A percentile compares a stretch with the other conserved stretches of the same genome.
Evolutionary conservation across 2,888 invertebrate genomes (phyloP).

Genomic region (Sialis fuliginosa): DNA sequence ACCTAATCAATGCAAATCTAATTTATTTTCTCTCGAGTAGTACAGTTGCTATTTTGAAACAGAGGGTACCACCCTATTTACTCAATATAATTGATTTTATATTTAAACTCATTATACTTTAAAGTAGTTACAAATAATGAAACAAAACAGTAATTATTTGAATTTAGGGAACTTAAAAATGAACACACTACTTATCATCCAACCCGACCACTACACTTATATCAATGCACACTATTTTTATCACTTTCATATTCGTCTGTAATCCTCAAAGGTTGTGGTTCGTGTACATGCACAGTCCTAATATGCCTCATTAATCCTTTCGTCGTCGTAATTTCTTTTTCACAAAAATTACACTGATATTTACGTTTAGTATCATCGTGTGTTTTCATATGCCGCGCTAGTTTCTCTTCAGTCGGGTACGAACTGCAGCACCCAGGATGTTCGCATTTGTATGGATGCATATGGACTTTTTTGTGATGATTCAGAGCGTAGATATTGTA

Average conservation of each 20-base stretch:
- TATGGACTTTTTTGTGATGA: conserved; percentile 4
- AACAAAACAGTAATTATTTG: too few species aligned
- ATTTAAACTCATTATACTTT: too few species aligned
- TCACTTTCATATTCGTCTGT: neutral
- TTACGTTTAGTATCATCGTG: conserved; percentile 3
- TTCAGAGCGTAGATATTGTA: conserved; percentile 4
- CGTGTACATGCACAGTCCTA: conserved; percentile 1
- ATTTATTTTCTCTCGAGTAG: too few species aligned
- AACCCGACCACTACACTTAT: too few species aligned
- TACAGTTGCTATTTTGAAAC: too few species aligned
- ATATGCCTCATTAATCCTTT: conserved; percentile 1
- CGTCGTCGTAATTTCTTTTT: conserved; percentile 1
- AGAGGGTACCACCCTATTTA: too few species aligned
- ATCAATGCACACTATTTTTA: neutral
- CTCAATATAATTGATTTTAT: too few species aligned
- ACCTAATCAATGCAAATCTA: too few species aligned
- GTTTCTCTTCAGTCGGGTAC: conserved; percentile 1
- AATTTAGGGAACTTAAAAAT: too few species aligned
- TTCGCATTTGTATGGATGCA: conserved; percentile 3
- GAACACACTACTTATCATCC: too few species aligned
- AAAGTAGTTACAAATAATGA: too few species aligned
- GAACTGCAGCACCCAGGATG: conserved; percentile 1
- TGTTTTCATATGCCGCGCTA: neutral
- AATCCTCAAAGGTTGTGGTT: neutral
- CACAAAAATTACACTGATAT: conserved; percentile 1